Percentiles rank a stretch among this genome's conserved stretches.
Conservation (phyloP, 2,888 invertebrate genomes). For the Opisthograptis luteolata region DNA sequence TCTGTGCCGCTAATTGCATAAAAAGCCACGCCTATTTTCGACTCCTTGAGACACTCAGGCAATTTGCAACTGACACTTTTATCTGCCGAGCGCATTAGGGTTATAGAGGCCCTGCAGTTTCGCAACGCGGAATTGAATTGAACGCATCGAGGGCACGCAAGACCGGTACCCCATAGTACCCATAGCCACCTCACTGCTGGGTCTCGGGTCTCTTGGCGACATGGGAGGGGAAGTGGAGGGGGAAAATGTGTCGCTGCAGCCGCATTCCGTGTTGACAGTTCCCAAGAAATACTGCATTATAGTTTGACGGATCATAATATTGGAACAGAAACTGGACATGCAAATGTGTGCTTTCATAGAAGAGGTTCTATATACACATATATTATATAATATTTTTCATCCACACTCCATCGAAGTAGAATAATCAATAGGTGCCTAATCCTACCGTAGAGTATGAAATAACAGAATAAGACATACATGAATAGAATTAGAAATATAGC, state of each 20-base stretch:
- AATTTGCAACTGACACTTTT: conserved; percentile 15
- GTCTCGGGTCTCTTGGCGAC: conserved; percentile 37
- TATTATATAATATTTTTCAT: too few relatives aligned
- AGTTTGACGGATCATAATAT: conserved; percentile 25
- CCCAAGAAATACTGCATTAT: conserved; percentile 54
- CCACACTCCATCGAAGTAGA: too few relatives aligned
- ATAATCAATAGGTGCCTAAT: too few relatives aligned
- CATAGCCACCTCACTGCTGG: too few relatives aligned
- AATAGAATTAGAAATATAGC: not conserved
- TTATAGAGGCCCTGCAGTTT: conserved; percentile 43
- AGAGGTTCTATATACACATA: too few relatives aligned
- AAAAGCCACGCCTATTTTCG: not conserved
- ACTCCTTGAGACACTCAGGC: not conserved
- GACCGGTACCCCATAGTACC: conserved; percentile 71
- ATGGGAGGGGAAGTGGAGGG: conserved; percentile 43
- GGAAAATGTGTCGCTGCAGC: conserved; percentile 73
- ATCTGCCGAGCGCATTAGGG: conserved; percentile 21
- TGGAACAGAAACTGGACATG: not conserved
- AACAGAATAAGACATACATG: conserved; percentile 10
- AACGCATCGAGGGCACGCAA: conserved; percentile 71
- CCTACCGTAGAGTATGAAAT: too few relatives aligned
- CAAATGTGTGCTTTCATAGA: too few relatives aligned
- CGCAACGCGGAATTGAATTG: conserved; percentile 72
- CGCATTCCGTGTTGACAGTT: conserved; percentile 73
- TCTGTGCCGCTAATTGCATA: not conserved